A percentile compares a stretch with the other conserved stretches of the same genome.
These are phyloP conservation scores for Bradysia coprophila DNA, from an alignment of 1,140 invertebrate genomes.

Conservation along the genomic window DNA sequence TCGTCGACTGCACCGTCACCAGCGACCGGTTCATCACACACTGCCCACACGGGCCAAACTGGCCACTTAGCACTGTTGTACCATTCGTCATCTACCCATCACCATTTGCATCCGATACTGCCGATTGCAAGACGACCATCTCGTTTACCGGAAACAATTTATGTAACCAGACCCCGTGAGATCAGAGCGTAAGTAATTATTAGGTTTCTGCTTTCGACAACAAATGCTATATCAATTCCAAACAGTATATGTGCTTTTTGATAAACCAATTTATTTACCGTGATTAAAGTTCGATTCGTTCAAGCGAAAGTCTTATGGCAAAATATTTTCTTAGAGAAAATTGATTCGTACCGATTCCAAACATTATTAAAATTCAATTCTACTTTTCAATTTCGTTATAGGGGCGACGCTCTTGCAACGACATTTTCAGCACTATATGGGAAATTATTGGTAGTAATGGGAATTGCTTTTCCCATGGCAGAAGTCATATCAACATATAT, in stretches of 20 bases:
- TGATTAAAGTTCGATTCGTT: no score
- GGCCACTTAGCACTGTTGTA: conserved; percentile 19
- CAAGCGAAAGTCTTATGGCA: no score
- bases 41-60: not conserved
- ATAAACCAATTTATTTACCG: no score
- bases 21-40: conserved; percentile 4
- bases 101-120: conserved; percentile 21
- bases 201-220: not conserved
- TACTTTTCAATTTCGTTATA: conserved; percentile 13
- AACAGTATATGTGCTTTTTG: no score
- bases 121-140: conserved; percentile 21
- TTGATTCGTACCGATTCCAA: no score
- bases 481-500: conserved; percentile 84
- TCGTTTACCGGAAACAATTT: conserved; percentile 17
- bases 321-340: no score
- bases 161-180: conserved; percentile 10
- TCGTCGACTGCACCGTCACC: conserved; percentile 6
- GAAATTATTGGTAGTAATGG: conserved; percentile 87
- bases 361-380: not conserved
- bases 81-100: conserved; percentile 8
- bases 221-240: no score
- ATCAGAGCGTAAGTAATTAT: conserved; percentile 6
- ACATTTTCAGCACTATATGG: conserved; percentile 82
- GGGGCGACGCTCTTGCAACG: conserved; percentile 40
- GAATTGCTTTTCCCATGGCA: conserved; percentile 80